Evolutionary conservation across 1,140 invertebrate species (phyloP).

Genomic region (Galendromus occidentalis): DNA sequence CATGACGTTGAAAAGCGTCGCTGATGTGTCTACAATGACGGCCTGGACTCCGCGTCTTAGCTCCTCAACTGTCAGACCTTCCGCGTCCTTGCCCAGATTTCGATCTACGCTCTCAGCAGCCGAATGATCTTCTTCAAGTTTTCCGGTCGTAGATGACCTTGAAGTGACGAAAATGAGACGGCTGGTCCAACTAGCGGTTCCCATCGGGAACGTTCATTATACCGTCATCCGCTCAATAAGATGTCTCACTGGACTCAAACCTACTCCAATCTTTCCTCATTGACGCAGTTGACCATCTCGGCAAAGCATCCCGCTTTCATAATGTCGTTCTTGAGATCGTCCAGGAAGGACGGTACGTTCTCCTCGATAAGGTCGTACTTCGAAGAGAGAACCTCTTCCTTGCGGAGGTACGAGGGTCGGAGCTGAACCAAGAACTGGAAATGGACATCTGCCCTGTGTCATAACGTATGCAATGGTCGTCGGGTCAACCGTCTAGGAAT

Average conservation of each 20-base stretch:
- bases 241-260: no score
- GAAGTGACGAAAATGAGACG: no score
- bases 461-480: no score
- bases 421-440: neutral
- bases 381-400: neutral
- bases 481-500: no score
- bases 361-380: neutral
- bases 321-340: neutral
- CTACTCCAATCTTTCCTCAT: neutral
- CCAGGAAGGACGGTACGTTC: neutral
- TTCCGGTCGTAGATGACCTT: no score
- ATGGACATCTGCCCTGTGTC: no score
- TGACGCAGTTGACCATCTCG: neutral
- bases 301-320: neutral
- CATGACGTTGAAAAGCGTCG: neutral
- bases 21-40: neutral
- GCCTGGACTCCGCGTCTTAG: neutral
- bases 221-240: no score
- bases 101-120: neutral
- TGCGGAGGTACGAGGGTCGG: neutral
- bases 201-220: no score
- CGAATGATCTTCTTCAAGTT: neutral
- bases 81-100: neutral
- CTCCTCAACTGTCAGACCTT: neutral
- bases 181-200: no score